Evolutionary conservation across 2,113 vertebrate genomes (phyloP).

Genomic region (Dascyllus trimaculatus): DNA sequence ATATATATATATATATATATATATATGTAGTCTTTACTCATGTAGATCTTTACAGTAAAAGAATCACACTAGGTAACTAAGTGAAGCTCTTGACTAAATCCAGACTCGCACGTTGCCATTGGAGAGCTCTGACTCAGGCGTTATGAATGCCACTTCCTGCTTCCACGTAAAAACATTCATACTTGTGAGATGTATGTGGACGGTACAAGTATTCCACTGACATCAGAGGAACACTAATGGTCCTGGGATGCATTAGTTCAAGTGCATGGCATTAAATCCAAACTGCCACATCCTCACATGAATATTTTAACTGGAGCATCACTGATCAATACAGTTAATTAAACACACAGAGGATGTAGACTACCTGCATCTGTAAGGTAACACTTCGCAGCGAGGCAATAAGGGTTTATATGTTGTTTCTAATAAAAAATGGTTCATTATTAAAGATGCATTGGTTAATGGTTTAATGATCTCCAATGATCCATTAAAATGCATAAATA

Average conservation of each 20-base stretch:
- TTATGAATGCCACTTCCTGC: background rate
- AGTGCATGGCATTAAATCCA: conserved; percentile 10
- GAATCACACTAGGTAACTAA: background rate
- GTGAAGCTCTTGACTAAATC: background rate
- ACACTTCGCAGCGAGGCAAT: background rate
- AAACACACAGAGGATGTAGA: conserved; percentile 16
- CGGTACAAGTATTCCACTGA: conserved; percentile 1
- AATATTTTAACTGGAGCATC: conserved; percentile 45
- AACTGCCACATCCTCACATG: conserved; percentile 22
- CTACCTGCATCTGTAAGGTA: background rate
- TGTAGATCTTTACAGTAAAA: background rate
- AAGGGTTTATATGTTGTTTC: background rate
- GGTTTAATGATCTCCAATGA: conserved; percentile 1
- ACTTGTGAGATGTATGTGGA: conserved; percentile 7
- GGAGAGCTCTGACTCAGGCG: conserved; percentile 43
- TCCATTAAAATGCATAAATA: background rate
- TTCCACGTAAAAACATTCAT: conserved; percentile 11
- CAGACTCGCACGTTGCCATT: conserved; percentile 6
- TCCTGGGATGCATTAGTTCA: background rate
- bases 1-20: too few relatives aligned
- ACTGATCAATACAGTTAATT: conserved; percentile 53
- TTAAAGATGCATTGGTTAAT: background rate
- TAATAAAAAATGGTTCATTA: background rate
- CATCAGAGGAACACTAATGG: conserved; percentile 4
- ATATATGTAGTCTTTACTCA: too few relatives aligned